Evolutionary conservation across 2,888 invertebrate species (phyloP), one percentile per base, ranked within the genome.

Genomic region (Platyscelio sp.): DNA sequence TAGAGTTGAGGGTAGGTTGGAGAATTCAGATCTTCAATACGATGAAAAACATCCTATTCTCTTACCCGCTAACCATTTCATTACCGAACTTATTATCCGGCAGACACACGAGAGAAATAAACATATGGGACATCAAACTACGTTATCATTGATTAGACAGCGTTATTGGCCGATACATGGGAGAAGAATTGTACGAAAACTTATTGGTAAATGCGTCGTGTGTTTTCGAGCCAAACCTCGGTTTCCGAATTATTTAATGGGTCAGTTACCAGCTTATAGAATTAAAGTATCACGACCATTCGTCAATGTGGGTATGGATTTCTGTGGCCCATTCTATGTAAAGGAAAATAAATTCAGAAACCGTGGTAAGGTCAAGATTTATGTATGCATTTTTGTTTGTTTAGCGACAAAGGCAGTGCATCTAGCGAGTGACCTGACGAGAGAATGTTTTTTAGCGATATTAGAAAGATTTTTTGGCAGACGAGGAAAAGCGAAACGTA

Each of bases 11-110:
- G 67, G 67, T 22, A 67, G 67, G n/a, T 51, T 67, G 33, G 9
- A 67, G 15, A 67, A 67, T 67, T 49, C 67, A 29, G 33, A 67
- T 1, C 20, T 70, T 7, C 40, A 38, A 15, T 70, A 40, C 18
- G 56, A 40, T 11, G 38, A n/a, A 22, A 68, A 61, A 29, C 70
- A 78, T 27, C 78, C 78, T 9, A 70, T 70, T 22, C 49, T 61
- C 3, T n/a, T 70, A 27, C 49, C 70, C 15, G 15, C 24, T 20
- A 67, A 71, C 15, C 49, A 77, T 61, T 24, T 49, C n/a, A 40
- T 67, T 18, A 78, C 68, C 1, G 54, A 27, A 13, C 29, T 78
- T 5, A 71, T 78, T 43, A 15, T 40, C 15, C 15, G 22, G 3
- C 38, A 63, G 2, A n/a, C n/a, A 11, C 75, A 75, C 20, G 11